Percentiles rank a stretch among this genome's conserved stretches.
phyloP scores from a whole-genome alignment of 2,888 invertebrate genomes.

The Apamea crenata region DNA sequence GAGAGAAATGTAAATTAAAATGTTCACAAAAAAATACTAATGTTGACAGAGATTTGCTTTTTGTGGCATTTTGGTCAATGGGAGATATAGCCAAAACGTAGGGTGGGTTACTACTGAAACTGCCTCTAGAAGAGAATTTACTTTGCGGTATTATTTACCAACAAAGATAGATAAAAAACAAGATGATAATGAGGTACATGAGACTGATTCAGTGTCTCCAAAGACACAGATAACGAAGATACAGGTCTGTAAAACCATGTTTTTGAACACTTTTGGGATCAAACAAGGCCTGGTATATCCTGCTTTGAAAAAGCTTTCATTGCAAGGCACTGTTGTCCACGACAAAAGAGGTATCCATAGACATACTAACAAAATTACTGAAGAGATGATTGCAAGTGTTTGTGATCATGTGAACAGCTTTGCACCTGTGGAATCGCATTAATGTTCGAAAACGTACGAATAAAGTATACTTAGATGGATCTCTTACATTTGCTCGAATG shows the following conservation, averaged over 20 bases:
- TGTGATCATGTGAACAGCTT: constrained; percentile 43
- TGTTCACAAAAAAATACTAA: constrained; percentile 23
- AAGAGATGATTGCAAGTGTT: constrained; percentile 44
- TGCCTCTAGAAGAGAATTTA: constrained; percentile 30
- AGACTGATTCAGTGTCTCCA: constrained; percentile 27
- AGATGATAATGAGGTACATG: not conserved
- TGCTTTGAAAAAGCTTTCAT: constrained; percentile 38
- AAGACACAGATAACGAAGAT: constrained; percentile 26
- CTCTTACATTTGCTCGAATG: too few relatives aligned
- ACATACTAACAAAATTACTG: constrained; percentile 37
- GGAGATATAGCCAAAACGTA: constrained; percentile 38
- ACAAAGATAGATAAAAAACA: constrained; percentile 15
- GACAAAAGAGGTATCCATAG: constrained; percentile 36
- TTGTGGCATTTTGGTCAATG: constrained; percentile 40
- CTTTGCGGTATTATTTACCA: constrained; percentile 36
- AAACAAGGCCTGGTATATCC: constrained; percentile 32
- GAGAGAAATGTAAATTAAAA: too few relatives aligned
- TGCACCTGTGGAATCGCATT: constrained; percentile 44
- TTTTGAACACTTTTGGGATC: constrained; percentile 41
- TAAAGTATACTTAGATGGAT: too few relatives aligned
- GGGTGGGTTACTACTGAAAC: constrained; percentile 41
- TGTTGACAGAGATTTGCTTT: too few relatives aligned
- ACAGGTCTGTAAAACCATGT: constrained; percentile 28
- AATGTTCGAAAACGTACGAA: too few relatives aligned
- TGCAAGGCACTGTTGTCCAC: constrained; percentile 23